Conservation (phyloP, 2,888 invertebrate genomes). For the Drosophila mettleri region DNA sequence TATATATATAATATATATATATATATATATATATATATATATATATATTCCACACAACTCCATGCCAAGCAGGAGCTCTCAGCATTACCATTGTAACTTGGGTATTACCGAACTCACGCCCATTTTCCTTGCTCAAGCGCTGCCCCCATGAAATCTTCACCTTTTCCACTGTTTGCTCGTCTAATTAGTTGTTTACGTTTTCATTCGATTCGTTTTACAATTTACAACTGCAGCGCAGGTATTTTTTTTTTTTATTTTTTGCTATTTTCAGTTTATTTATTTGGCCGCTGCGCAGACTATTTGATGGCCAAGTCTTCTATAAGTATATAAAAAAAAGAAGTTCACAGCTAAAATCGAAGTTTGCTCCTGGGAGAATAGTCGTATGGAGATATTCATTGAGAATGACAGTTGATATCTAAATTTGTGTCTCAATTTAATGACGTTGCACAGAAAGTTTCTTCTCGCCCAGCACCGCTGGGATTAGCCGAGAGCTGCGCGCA, state of each 20-base stretch:
- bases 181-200: constrained; percentile 36
- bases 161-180: background rate
- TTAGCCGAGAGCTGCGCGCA: constrained; percentile 14
- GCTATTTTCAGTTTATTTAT: background rate
- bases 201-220: constrained; percentile 23
- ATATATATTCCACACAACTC: no score
- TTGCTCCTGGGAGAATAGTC: constrained; percentile 5
- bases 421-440: constrained; percentile 42
- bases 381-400: background rate
- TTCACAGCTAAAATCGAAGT: constrained; percentile 3
- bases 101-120: no score
- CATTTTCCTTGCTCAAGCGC: no score
- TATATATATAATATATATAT: no score
- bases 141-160: background rate
- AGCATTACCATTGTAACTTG: no score
- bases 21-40: no score
- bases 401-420: constrained; percentile 12
- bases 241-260: no score
- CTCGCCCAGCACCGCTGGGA: constrained; percentile 2
- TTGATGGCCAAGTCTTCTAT: constrained; percentile 12
- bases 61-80: background rate
- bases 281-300: constrained; percentile 5
- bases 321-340: background rate
- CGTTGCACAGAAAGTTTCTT: constrained; percentile 33
- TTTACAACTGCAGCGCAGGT: constrained; percentile 44